Evolutionary conservation across 2,113 vertebrate genomes (phyloP), one percentile per base, ranked within the genome.

Genomic region (Sialia sialis): DNA sequence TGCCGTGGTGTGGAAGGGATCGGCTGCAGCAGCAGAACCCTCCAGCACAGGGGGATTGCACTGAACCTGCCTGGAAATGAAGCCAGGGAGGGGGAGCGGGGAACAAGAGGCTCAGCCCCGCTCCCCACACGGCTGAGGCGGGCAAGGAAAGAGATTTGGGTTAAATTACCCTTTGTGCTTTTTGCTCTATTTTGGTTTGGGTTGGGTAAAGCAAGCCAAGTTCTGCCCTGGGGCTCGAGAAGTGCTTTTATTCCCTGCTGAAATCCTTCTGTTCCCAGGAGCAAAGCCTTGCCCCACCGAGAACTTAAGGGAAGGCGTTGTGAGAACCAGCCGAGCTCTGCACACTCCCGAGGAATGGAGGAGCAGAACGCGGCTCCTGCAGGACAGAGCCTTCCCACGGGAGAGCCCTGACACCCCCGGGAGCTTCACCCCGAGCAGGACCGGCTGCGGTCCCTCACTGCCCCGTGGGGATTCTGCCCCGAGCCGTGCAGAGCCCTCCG

Each of bases 401-500:
- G 32, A 79, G 38, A 60, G 19, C 38, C 52, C 63, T 9, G 54
- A 14, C 4, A 1, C 30, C 27, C 48, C 72, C 16, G n/a, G 16
- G 21, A 72, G 78, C 85, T 41, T 67, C 60, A 7, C 23, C 55
- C 46, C 1, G 1, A 12, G 39, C 69, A 36, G 74, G 27, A 43
- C 21, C 64, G 11, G 69, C 20, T 26, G 2, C 0, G 14, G 2
- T 15, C 74, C 51, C 39, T 36, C 78, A 0, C 13, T 2, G 1
- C 21, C 58, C 2, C 4, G 0, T 0, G 1, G 46, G 46, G 29
- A 49, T 41, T 19, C 41, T 60, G 75, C 43, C 73, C 2, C 0
- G 55, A 59, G 43, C 52, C 4, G 1, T 0, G 2, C 41, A 32
- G 16, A 36, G 7, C 23, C 39, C 39, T 62, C 22, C 16, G 46